Percentiles rank a stretch among this genome's conserved stretches.
These are phyloP conservation scores for Microdon myrmicae DNA, from an alignment of 2,888 invertebrate species.

Conservation along the genomic window DNA sequence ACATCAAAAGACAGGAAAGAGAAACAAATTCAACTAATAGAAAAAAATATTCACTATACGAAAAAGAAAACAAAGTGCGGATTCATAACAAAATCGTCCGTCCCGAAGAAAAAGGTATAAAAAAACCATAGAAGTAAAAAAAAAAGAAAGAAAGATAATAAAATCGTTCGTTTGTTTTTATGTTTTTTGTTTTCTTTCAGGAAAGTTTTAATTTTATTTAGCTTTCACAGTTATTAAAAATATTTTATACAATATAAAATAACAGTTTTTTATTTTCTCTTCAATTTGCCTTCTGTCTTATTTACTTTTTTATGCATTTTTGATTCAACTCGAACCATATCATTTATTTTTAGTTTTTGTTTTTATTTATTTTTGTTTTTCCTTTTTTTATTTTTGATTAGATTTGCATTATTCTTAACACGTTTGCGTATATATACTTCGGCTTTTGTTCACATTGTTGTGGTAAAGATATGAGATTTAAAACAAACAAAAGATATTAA, in stretches of 20 bases:
- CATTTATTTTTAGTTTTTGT: conserved; percentile 56
- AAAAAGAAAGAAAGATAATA: conserved; percentile 53
- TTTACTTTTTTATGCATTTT: conserved; percentile 58
- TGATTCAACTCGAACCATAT: too few species aligned
- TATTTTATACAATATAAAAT: conserved; percentile 67
- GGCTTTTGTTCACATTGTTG: conserved; percentile 25
- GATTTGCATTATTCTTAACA: conserved; percentile 18
- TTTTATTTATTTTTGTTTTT: conserved; percentile 58
- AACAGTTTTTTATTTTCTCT: conserved; percentile 58
- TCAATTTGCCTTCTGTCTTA: conserved; percentile 50
- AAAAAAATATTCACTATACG: conserved; percentile 28
- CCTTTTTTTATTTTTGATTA: conserved; percentile 32
- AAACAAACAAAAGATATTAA: conserved; percentile 45
- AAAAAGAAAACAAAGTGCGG: conserved; percentile 22
- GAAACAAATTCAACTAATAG: conserved; percentile 25
- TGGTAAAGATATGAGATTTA: conserved; percentile 34
- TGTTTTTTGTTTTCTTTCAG: conserved; percentile 41
- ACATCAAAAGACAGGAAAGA: conserved; percentile 28
- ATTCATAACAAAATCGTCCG: conserved; percentile 39
- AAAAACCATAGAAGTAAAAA: conserved; percentile 50
- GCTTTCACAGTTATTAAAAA: conserved; percentile 68
- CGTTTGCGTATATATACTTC: conserved; percentile 28
- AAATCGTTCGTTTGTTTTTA: conserved; percentile 40
- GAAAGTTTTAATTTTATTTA: conserved; percentile 64
- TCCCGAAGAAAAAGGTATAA: conserved; percentile 27